These are phyloP conservation scores for Clarias magur DNA, from an alignment of 2,113 vertebrate genomes.

Conservation along the genomic window DNA sequence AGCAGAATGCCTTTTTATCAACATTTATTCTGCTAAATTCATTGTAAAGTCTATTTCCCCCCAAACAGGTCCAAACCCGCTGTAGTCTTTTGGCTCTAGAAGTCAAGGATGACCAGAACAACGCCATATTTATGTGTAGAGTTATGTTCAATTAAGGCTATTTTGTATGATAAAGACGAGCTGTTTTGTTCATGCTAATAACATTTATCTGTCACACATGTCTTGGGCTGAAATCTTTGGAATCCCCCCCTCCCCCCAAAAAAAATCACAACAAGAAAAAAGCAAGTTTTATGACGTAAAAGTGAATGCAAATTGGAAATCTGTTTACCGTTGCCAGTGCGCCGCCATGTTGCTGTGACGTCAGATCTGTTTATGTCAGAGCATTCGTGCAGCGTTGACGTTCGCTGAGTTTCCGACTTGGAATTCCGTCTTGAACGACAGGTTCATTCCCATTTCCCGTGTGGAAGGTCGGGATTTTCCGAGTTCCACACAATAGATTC, in stretches of 20 bases:
- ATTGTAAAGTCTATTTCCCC: not conserved
- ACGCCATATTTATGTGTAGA: not conserved
- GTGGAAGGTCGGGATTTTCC: not conserved
- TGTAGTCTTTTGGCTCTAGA: not conserved
- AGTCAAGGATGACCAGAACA: not conserved
- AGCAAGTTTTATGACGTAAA: not conserved
- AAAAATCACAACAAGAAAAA: too few relatives aligned
- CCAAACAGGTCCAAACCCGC: not conserved
- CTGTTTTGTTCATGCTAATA: not conserved
- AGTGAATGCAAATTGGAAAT: not conserved
- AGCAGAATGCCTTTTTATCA: not conserved
- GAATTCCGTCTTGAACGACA: not conserved
- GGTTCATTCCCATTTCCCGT: not conserved
- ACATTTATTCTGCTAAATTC: not conserved
- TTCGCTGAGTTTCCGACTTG: not conserved
- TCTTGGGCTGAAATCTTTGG: not conserved
- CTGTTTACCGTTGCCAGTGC: not conserved
- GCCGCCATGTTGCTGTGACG: conserved; percentile 15
- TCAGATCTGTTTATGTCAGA: not conserved
- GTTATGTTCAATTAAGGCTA: not conserved
- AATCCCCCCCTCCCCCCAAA: not conserved
- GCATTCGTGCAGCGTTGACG: not conserved
- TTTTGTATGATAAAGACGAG: not conserved
- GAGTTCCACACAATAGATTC: not conserved
- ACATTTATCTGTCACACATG: not conserved